Percentiles rank a stretch among this genome's conserved stretches.
Conservation (phyloP, 2,888 invertebrate species). For the Nemotelus pantherinus region DNA sequence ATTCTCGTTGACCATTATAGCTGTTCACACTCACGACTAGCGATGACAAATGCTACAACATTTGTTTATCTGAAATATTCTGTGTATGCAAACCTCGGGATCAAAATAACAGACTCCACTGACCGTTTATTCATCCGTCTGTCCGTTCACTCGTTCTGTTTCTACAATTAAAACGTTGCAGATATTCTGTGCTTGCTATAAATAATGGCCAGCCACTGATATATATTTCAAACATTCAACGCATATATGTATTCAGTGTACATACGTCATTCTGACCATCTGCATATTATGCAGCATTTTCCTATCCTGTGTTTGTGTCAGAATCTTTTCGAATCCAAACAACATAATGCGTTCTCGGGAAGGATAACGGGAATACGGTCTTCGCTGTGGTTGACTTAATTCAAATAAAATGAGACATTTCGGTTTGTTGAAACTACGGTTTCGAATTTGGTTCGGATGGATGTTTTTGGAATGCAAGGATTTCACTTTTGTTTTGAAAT, state of each 20-base stretch:
- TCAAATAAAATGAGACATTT: background rate
- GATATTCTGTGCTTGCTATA: slow-evolving; percentile 16
- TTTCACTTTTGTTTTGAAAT: too few relatives aligned
- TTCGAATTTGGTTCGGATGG: too few relatives aligned
- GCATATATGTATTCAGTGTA: background rate
- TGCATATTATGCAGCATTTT: slow-evolving; percentile 16
- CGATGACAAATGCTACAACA: slow-evolving; percentile 22
- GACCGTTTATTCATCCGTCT: slow-evolving; percentile 8
- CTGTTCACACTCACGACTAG: background rate
- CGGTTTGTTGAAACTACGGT: too few relatives aligned
- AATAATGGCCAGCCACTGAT: slow-evolving; percentile 26
- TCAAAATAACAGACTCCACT: slow-evolving; percentile 30
- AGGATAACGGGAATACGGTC: background rate
- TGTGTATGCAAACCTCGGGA: background rate
- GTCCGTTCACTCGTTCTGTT: background rate
- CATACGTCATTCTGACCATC: slow-evolving; percentile 7
- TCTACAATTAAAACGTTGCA: slow-evolving; percentile 42
- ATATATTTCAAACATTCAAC: slow-evolving; percentile 28
- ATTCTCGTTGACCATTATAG: background rate
- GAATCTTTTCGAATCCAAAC: background rate
- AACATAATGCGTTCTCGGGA: background rate
- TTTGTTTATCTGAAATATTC: slow-evolving; percentile 16
- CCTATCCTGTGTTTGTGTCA: background rate
- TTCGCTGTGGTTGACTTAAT: background rate
- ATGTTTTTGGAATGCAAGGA: too few relatives aligned